Evolutionary conservation across 1,140 invertebrate species (phyloP).

Genomic region (Lerema accius): DNA sequence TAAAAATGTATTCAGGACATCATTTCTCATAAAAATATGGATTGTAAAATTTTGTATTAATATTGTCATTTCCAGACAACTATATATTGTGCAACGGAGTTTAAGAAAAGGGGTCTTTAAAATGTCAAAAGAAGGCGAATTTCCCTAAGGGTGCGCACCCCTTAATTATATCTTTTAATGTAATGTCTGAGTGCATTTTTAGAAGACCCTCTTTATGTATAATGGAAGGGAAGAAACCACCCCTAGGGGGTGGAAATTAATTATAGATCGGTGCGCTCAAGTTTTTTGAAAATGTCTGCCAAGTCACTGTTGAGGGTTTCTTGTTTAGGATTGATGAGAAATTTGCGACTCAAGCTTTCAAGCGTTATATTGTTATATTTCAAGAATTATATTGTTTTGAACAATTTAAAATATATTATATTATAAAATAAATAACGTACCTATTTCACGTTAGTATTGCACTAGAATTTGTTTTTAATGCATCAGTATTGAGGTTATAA

Average conservation of each 20-base stretch:
- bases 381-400: neutral
- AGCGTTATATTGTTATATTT: too few relatives aligned
- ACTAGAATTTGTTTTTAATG: too few relatives aligned
- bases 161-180: slow-evolving; percentile 81
- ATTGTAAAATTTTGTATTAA: too few relatives aligned
- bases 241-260: slow-evolving; percentile 53
- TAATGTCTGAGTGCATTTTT: slow-evolving; percentile 79
- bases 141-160: slow-evolving; percentile 69
- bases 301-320: slow-evolving; percentile 25
- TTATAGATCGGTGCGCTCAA: slow-evolving; percentile 45
- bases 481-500: too few relatives aligned
- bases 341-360: too few relatives aligned
- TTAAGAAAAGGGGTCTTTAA: slow-evolving; percentile 72
- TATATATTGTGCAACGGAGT: slow-evolving; percentile 13
- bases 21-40: too few relatives aligned
- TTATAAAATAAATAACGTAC: too few relatives aligned
- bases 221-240: slow-evolving; percentile 46
- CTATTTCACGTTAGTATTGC: too few relatives aligned
- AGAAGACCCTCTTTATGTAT: slow-evolving; percentile 60
- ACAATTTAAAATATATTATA: too few relatives aligned
- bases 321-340: slow-evolving; percentile 23
- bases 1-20: too few relatives aligned
- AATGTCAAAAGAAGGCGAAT: slow-evolving; percentile 79
- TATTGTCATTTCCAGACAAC: slow-evolving; percentile 31
- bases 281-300: slow-evolving; percentile 41